These are phyloP conservation scores for Alosa sapidissima DNA, from an alignment of 2,797 vertebrate genomes.

Conservation along the genomic window DNA sequence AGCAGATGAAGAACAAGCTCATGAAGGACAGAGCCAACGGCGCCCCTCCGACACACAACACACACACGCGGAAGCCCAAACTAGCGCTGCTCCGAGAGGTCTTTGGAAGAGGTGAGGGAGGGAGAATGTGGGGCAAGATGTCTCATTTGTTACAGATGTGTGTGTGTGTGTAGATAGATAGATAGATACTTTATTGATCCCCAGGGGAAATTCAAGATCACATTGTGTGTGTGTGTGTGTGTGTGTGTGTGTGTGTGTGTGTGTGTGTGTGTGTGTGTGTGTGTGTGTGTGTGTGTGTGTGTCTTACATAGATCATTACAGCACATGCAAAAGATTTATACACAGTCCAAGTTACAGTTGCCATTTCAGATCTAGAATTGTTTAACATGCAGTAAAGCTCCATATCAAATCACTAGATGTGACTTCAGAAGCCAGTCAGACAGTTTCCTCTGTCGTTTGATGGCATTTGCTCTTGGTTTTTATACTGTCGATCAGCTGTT, in stretches of 20 bases:
- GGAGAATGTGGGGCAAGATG: not conserved
- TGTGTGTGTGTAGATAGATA: not conserved
- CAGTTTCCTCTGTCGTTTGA: not conserved
- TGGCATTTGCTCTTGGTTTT: not conserved
- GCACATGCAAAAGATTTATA: too few species aligned
- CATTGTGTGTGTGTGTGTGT: too few species aligned
- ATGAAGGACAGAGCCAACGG: constrained; percentile 66
- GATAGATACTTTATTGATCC: too few species aligned
- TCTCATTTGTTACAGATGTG: not conserved
- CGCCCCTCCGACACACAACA: constrained; percentile 55
- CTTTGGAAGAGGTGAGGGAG: constrained; percentile 70
- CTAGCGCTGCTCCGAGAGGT: constrained; percentile 77
- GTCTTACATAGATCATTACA: too few species aligned
- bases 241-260: too few species aligned
- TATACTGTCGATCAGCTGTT: not conserved
- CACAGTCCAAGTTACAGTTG: too few species aligned
- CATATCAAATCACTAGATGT: not conserved
- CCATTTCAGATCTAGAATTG: not conserved
- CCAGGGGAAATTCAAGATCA: too few species aligned
- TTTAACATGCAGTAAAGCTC: not conserved
- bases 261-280: too few species aligned
- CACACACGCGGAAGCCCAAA: constrained; percentile 78
- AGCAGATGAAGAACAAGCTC: constrained; percentile 78
- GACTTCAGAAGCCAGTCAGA: not conserved
- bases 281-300: too few species aligned